Conservation (phyloP, 2,888 invertebrate species). For the Bellardia bayeri region DNA sequence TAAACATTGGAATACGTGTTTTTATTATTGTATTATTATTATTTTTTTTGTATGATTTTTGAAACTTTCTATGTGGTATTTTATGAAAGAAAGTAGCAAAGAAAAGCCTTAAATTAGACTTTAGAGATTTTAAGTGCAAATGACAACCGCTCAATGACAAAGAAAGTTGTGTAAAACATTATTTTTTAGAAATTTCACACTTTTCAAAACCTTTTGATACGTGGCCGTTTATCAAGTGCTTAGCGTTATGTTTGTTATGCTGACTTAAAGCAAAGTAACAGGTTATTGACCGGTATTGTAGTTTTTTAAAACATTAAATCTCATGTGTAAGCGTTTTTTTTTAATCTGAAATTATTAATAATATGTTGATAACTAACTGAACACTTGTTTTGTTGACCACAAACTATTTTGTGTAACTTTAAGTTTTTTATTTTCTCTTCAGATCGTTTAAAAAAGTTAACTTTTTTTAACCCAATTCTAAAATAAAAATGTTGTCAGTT, state of each 20-base stretch:
- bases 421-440: neutral
- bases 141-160: too few relatives aligned
- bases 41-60: neutral
- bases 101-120: neutral
- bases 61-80: too few relatives aligned
- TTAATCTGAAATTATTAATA: neutral
- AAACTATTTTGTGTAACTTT: neutral
- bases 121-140: neutral
- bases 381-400: neutral
- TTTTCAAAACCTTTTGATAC: neutral
- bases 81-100: neutral
- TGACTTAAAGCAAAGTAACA: neutral
- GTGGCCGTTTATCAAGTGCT: neutral
- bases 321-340: neutral
- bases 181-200: too few relatives aligned
- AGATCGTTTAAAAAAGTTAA: too few relatives aligned
- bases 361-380: neutral
- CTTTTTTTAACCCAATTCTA: too few relatives aligned
- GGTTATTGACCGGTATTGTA: slow-evolving; percentile 20
- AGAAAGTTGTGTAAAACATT: too few relatives aligned
- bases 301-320: neutral
- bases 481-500: too few relatives aligned
- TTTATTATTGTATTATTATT: neutral
- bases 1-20: neutral
- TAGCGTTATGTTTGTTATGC: neutral